These are phyloP conservation scores for Toxotes chatareus DNA, from an alignment of 2,113 vertebrate species.

Conservation along the genomic window DNA sequence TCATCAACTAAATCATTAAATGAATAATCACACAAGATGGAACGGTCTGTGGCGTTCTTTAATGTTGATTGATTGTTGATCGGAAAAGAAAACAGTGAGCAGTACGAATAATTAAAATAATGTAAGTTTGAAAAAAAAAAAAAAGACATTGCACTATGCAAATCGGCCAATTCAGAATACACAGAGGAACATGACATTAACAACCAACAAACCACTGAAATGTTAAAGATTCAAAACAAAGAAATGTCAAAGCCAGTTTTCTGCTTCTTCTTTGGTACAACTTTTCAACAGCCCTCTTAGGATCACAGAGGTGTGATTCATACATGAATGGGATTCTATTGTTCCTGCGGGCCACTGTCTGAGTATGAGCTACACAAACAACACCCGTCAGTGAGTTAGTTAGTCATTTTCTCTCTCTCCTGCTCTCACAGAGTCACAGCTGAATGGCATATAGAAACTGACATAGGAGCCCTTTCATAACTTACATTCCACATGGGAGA, in stretches of 20 bases:
- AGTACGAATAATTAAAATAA: not conserved
- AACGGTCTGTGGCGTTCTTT: not conserved
- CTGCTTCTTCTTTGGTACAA: not conserved
- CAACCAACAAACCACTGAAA: not conserved
- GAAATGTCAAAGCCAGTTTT: not conserved
- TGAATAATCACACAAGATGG: not conserved
- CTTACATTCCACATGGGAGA: constrained; percentile 73
- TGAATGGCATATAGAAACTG: constrained; percentile 71
- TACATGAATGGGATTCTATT: constrained; percentile 55
- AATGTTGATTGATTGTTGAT: not conserved
- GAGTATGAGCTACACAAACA: constrained; percentile 66
- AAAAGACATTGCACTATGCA: not conserved
- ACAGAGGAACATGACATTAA: not conserved
- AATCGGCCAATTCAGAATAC: not conserved
- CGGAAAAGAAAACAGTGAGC: not conserved
- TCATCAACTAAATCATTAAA: not conserved
- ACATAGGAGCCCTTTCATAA: constrained; percentile 81
- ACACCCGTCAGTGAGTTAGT: constrained; percentile 43
- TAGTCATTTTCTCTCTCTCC: constrained; percentile 41
- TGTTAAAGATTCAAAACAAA: not conserved
- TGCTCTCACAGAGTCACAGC: constrained; percentile 66
- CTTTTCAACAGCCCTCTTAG: not conserved
- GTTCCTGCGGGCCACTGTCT: constrained; percentile 58
- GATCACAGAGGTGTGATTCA: constrained; percentile 53
- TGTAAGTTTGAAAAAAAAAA: too few species aligned